Base-by-base conservation (phyloP, 1,140 invertebrate species). In the Homarus americanus region DNA sequence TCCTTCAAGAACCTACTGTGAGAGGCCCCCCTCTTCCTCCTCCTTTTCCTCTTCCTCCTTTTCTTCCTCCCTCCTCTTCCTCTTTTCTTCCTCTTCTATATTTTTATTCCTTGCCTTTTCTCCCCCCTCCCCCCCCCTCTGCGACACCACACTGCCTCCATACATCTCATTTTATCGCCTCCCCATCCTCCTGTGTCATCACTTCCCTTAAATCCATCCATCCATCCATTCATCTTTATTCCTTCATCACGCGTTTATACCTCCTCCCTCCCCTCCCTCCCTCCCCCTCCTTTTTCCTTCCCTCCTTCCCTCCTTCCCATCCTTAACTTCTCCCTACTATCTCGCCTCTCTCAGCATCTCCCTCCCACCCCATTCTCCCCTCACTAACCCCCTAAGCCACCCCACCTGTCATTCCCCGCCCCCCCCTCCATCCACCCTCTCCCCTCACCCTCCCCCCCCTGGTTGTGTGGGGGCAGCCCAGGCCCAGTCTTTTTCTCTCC, bases 401-500 rank as follows among this genome's bases (percentile, higher is more conserved):
- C n/a, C n/a, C n/a, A n/a, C n/a, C n/a, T n/a, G n/a, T n/a, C n/a
- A n/a, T n/a, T 28, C 20, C 24, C 40, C 15, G 73, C 49, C 79
- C 58, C 9, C 44, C 32, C 79, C 1, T 49, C 78, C 44, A 2
- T 75, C 72, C n/a, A 15, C 75, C 75, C n/a, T n/a, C 15, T 49
- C 78, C 38, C 53, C 79, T 1, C 53, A 24, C 7, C 34, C 44
- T 15, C n/a, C 28, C 9, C 10, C 24, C 15, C n/a, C n/a, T n/a
- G n/a, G n/a, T n/a, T n/a, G n/a, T n/a, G n/a, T n/a, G n/a, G n/a
- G n/a, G n/a, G n/a, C n/a, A n/a, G 34, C 20, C 34, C 38, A 53
- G 28, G 53, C 20, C 32, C 5, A 10, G 49, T 34, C 53, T 82
- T 82, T 82, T 82, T 82, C 79, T 82, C 44, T 28, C 58, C 80